These are phyloP conservation scores for Cyprinus carpio DNA, from an alignment of 2,113 vertebrate species.

Conservation along the genomic window DNA sequence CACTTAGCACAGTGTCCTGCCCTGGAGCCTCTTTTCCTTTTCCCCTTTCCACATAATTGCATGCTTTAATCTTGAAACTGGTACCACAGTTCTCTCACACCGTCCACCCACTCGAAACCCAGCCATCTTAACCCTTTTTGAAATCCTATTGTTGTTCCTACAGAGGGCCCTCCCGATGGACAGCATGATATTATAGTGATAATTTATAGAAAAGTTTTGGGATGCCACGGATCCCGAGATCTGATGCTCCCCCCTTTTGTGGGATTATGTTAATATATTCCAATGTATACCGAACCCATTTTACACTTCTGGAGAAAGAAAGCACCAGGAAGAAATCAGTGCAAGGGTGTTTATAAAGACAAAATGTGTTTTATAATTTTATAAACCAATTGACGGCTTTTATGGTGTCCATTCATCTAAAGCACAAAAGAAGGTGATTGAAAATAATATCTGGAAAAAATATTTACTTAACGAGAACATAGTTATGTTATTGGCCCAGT, in stretches of 20 bases:
- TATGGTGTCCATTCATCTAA: not conserved
- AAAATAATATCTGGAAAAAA: too few relatives aligned
- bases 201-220: too few relatives aligned
- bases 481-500: not conserved
- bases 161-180: not conserved
- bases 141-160: not conserved
- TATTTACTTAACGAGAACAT: not conserved
- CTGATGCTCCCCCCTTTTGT: too few relatives aligned
- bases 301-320: too few relatives aligned
- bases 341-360: too few relatives aligned
- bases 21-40: constrained; percentile 17
- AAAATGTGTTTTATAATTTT: not conserved
- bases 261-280: too few relatives aligned
- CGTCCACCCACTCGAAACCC: not conserved
- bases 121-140: constrained; percentile 42
- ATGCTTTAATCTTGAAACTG: constrained; percentile 40
- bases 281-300: too few relatives aligned
- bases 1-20: constrained; percentile 24
- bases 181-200: too few relatives aligned
- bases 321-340: not conserved
- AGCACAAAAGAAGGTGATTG: too few relatives aligned
- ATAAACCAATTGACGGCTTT: not conserved
- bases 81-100: constrained; percentile 47
- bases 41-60: constrained; percentile 8
- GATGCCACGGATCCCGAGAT: too few relatives aligned